Percentiles rank a stretch among this genome's conserved stretches.
Conservation (phyloP, 2,888 invertebrate genomes). For the Taphrorychus bicolor region DNA sequence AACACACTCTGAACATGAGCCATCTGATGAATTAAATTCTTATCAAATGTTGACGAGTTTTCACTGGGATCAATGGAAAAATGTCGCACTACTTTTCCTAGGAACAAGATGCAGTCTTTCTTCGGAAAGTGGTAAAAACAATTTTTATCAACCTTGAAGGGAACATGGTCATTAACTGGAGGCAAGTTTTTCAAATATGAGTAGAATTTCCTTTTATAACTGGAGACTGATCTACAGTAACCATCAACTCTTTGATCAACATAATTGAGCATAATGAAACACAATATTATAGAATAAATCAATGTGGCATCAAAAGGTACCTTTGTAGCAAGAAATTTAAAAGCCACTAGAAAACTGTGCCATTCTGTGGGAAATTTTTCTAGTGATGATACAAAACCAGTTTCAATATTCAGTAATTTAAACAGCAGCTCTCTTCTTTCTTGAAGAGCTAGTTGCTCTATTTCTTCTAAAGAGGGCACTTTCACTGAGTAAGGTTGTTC, state of each 20-base stretch:
- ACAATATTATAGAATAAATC: constrained; percentile 66
- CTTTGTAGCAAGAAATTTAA: constrained; percentile 66
- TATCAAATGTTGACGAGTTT: constrained; percentile 65
- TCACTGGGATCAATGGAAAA: constrained; percentile 65
- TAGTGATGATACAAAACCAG: constrained; percentile 54
- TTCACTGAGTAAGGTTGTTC: constrained; percentile 35
- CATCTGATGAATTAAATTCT: constrained; percentile 67
- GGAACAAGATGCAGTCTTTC: constrained; percentile 67
- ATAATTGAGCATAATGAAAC: constrained; percentile 65
- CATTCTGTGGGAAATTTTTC: constrained; percentile 65
- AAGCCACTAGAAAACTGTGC: constrained; percentile 65
- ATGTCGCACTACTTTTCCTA: constrained; percentile 66
- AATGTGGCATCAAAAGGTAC: constrained; percentile 59
- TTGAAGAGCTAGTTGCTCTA: constrained; percentile 51
- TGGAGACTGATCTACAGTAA: constrained; percentile 59
- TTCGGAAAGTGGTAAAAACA: constrained; percentile 64
- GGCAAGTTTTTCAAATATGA: constrained; percentile 50
- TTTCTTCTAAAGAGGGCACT: constrained; percentile 54
- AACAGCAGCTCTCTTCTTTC: constrained; percentile 58
- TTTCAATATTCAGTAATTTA: constrained; percentile 61
- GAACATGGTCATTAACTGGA: constrained; percentile 14
- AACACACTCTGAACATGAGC: constrained; percentile 73
- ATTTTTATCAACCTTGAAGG: constrained; percentile 30
- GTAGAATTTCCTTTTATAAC: constrained; percentile 57
- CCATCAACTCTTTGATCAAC: constrained; percentile 68